Percentiles rank a stretch among this genome's conserved stretches.
phyloP scores from a whole-genome alignment of 2,113 vertebrate genomes.

The Rattus rattus region DNA sequence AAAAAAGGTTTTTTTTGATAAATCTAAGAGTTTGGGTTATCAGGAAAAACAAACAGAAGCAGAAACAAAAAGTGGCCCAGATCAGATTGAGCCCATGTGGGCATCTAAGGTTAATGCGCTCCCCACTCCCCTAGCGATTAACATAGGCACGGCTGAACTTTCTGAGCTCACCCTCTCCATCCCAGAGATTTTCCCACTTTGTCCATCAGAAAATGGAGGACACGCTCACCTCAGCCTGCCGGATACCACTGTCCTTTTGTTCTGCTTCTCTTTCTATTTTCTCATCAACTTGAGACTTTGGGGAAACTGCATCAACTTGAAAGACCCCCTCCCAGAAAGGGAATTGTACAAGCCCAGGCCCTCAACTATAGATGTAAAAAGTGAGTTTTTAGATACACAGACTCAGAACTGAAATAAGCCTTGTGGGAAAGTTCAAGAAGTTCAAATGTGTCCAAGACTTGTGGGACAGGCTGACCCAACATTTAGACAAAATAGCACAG shows the following conservation, averaged over 20 bases:
- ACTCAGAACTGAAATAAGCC: too few relatives aligned
- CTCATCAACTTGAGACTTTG: background rate
- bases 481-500: too few relatives aligned
- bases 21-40: conserved; percentile 67
- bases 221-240: background rate
- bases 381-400: too few relatives aligned
- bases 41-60: conserved; percentile 65
- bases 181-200: background rate
- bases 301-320: background rate
- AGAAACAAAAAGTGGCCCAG: background rate
- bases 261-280: conserved; percentile 30
- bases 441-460: too few relatives aligned
- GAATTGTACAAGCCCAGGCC: too few relatives aligned
- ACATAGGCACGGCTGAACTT: background rate
- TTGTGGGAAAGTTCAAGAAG: too few relatives aligned
- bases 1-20: conserved; percentile 50
- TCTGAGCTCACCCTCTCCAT: conserved; percentile 15
- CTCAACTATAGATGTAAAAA: too few relatives aligned
- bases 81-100: conserved; percentile 35
- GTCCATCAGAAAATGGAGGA: background rate
- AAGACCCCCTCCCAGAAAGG: too few relatives aligned
- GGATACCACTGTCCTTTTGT: background rate
- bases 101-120: background rate
- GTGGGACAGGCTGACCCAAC: too few relatives aligned
- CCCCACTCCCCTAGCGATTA: background rate